Conservation (phyloP, 2,888 invertebrate species). For the Petrolisthes manimaculis region DNA sequence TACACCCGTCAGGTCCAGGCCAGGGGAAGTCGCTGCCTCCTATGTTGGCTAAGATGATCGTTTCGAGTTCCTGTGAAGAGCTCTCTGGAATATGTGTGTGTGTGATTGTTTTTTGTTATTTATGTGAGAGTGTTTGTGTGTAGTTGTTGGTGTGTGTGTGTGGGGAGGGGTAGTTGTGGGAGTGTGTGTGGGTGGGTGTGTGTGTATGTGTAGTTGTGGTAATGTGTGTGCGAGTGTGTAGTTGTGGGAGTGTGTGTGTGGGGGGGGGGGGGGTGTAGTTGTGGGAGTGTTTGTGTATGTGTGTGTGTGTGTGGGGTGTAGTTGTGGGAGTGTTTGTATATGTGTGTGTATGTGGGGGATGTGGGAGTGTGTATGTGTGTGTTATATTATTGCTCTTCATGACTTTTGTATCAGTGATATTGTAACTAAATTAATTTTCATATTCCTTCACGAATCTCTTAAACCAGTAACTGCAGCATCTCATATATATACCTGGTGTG, state of each 20-base stretch:
- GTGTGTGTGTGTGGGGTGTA: too few relatives aligned
- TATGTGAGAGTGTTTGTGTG: not conserved
- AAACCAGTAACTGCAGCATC: too few relatives aligned
- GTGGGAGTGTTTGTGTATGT: too few relatives aligned
- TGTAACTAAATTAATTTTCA: too few relatives aligned
- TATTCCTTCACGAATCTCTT: too few relatives aligned
- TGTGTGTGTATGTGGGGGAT: too few relatives aligned
- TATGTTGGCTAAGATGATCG: slow-evolving; percentile 41
- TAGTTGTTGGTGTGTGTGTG: not conserved
- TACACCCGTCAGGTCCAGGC: slow-evolving; percentile 73
- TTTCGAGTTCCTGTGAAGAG: slow-evolving; percentile 24
- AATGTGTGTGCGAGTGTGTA: not conserved
- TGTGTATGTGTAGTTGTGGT: not conserved
- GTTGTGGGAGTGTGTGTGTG: not conserved
- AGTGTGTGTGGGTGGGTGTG: not conserved
- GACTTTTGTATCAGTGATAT: too few relatives aligned
- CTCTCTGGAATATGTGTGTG: slow-evolving; percentile 8
- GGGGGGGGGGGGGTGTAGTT: too few relatives aligned
- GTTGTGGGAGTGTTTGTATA: too few relatives aligned
- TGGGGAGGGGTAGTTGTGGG: not conserved
- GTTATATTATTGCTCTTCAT: too few relatives aligned
- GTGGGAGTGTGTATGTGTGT: too few relatives aligned
- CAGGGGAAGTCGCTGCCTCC: slow-evolving; percentile 71
- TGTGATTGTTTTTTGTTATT: too few relatives aligned
- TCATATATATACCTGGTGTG: not conserved